These are phyloP conservation scores for Lagodon rhomboides DNA, from an alignment of 2,797 vertebrate genomes.

Conservation along the genomic window DNA sequence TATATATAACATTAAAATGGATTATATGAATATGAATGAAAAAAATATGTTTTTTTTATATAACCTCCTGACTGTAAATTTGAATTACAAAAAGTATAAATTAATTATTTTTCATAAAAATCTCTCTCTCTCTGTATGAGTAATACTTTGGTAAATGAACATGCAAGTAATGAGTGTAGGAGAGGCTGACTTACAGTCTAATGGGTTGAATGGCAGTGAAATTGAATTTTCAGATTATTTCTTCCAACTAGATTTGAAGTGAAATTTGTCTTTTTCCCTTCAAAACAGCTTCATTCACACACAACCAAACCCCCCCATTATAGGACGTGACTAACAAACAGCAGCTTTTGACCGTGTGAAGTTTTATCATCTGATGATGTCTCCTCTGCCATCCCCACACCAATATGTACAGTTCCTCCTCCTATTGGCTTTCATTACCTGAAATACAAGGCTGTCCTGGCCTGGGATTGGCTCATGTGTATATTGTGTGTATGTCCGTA, in stretches of 20 bases:
- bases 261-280: not conserved
- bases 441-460: constrained; percentile 20
- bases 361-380: not conserved
- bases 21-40: too few species aligned
- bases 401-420: not conserved
- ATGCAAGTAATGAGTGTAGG: not conserved
- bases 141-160: constrained; percentile 3
- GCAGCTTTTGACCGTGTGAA: not conserved
- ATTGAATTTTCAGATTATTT: not conserved
- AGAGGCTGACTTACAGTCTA: not conserved
- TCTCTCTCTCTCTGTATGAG: constrained; percentile 1
- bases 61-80: not conserved
- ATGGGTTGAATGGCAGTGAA: not conserved
- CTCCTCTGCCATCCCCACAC: not conserved
- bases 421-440: constrained; percentile 3
- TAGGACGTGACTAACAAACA: not conserved
- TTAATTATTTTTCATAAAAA: not conserved
- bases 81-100: not conserved
- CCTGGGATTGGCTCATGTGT: constrained; percentile 19
- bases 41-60: not conserved
- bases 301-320: not conserved
- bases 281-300: not conserved
- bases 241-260: constrained; percentile 7
- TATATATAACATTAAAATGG: not conserved
- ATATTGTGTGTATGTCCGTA: constrained; percentile 3